A percentile compares a stretch with the other conserved stretches of the same genome.
phyloP scores from a whole-genome alignment of 2,113 vertebrate genomes.

The Rynchops niger region DNA sequence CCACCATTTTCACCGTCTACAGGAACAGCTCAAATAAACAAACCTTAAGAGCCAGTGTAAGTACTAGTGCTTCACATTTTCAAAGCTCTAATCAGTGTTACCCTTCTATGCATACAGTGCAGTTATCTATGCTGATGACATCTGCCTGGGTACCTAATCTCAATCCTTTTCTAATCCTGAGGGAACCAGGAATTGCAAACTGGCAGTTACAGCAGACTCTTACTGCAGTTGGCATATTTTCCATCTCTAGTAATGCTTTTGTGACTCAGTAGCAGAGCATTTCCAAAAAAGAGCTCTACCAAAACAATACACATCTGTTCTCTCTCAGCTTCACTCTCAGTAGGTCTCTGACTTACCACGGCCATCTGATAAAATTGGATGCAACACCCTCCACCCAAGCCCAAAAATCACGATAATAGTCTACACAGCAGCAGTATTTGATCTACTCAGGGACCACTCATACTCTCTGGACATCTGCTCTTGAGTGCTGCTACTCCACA shows the following conservation, averaged over 20 bases:
- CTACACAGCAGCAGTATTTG: background rate
- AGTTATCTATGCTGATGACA: background rate
- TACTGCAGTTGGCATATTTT: constrained; percentile 20
- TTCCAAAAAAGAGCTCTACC: constrained; percentile 38
- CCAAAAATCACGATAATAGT: background rate
- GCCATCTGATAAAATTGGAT: constrained; percentile 51
- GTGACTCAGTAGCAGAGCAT: background rate
- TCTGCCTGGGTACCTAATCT: background rate
- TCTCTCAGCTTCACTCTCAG: constrained; percentile 35
- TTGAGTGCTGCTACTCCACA: background rate
- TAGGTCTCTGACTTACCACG: background rate
- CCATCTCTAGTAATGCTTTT: constrained; percentile 35
- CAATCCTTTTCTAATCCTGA: background rate
- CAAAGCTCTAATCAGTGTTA: background rate
- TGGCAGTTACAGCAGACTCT: background rate
- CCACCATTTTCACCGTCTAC: background rate
- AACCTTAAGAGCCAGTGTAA: background rate
- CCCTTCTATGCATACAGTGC: background rate
- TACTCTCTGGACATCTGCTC: constrained; percentile 35
- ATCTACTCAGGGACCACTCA: background rate
- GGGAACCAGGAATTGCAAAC: background rate
- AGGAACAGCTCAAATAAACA: background rate
- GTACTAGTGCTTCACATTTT: background rate
- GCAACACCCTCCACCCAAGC: background rate
- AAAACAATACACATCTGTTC: constrained; percentile 58